Evolutionary conservation across 1,140 invertebrate genomes (phyloP), one percentile per base, ranked within the genome.

Genomic region (Atta cephalotes): DNA sequence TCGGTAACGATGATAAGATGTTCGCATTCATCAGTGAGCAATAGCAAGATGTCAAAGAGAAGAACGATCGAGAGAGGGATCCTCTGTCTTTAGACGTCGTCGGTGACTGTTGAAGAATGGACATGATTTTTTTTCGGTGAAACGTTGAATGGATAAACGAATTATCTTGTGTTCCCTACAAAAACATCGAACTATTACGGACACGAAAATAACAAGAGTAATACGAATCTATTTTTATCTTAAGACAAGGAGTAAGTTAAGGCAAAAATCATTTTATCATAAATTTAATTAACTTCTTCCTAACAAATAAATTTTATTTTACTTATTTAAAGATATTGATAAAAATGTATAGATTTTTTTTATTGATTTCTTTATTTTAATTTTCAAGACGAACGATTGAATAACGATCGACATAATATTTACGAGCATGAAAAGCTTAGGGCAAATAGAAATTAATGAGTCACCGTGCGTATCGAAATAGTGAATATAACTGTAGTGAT

Each of bases 1-100:
- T 92, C 92, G 85, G 56, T 45, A 45, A 71, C 66, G 86, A 76
- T 49, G 90, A 91, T 91, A 91, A 91, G 90, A 87, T 28, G 58
- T 49, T 85, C 49, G 51, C 58, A 58, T 79, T 35, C n/a, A 39
- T 60, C 25, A 35, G 63, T 70, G 87, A 85, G 28, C 81, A 58
- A 86, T 72, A 74, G 82, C 72, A 21, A 85, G 66, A 91, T 58
- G 74, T 79, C 76, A 62, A 60, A 56, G 79, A 80, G 85, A 90
- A 28, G 65, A 87, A 88, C 70, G 87, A 89, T 70, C 70, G 51
- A 62, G 45, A 68, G 62, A 35, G 45, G 66, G 81, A 65, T 79
- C 86, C 25, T 68, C 31, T 1, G 7, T 39, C 21, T 62, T 70
- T 87, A 62, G 76, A 72, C 71, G 88, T 82, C 60, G 74, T 21